Evolutionary conservation across 2,797 vertebrate species (phyloP).

Genomic region (Macropus fuliginosus): DNA sequence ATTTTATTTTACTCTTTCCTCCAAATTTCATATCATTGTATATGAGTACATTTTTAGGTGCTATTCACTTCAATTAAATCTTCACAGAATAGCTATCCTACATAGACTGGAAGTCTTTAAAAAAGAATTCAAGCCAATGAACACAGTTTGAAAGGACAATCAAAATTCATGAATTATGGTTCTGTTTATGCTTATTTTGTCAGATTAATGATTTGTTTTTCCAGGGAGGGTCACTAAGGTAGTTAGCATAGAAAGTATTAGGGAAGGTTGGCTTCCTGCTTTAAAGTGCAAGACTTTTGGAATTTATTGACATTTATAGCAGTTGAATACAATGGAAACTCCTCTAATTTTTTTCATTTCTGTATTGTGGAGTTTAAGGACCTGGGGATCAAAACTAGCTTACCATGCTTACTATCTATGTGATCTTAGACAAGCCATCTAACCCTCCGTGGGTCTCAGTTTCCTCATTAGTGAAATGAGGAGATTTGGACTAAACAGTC

Average conservation of each 20-base stretch:
- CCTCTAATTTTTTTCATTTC: neutral
- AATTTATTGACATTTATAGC: neutral
- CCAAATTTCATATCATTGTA: neutral
- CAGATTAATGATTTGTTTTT: slow-evolving; percentile 13
- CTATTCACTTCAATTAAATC: neutral
- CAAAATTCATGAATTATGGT: neutral
- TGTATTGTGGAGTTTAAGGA: neutral
- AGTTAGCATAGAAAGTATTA: slow-evolving; percentile 9
- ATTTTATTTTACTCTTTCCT: neutral
- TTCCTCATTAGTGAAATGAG: neutral
- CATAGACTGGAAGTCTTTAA: neutral
- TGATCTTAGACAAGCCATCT: neutral
- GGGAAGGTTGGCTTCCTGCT: slow-evolving; percentile 46
- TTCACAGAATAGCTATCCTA: neutral
- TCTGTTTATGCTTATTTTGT: slow-evolving; percentile 25
- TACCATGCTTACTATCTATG: neutral
- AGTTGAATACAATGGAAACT: neutral
- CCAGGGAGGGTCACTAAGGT: neutral
- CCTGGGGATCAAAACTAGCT: neutral
- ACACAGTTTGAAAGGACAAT: slow-evolving; percentile 17
- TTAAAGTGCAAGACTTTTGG: slow-evolving; percentile 16
- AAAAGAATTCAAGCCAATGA: neutral
- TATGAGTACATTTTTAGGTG: neutral
- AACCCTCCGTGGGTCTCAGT: neutral
- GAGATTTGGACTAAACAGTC: neutral